Conservation (phyloP, 2,113 vertebrate species). For the Mobula birostris region DNA sequence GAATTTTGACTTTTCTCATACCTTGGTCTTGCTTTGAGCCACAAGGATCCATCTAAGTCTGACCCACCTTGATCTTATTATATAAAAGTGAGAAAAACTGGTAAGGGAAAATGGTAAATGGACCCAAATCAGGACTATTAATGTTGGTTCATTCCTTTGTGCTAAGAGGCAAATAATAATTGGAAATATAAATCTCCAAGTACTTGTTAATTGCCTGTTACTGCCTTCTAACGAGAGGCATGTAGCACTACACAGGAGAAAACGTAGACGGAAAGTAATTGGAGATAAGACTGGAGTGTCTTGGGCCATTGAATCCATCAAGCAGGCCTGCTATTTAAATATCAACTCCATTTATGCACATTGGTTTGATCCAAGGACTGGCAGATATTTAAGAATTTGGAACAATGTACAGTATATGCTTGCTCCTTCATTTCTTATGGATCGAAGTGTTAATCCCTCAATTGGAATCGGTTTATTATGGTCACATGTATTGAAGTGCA, state of each 20-base stretch:
- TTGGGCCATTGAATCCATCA: too few relatives aligned
- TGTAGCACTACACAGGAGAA: background rate
- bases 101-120: background rate
- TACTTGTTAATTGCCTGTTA: background rate
- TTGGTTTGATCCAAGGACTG: too few relatives aligned
- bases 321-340: too few relatives aligned
- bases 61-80: background rate
- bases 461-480: too few relatives aligned
- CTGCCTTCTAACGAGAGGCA: background rate
- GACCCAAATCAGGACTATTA: background rate
- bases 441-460: background rate
- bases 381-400: too few relatives aligned
- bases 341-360: too few relatives aligned
- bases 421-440: background rate
- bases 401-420: background rate
- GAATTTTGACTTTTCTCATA: too few relatives aligned
- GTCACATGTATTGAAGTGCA: too few relatives aligned
- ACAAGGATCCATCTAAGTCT: background rate
- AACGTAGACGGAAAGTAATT: background rate
- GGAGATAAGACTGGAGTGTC: background rate
- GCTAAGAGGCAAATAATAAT: background rate
- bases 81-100: background rate
- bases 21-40: background rate
- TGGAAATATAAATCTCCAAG: background rate
- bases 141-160: background rate